Evolutionary conservation across 2,113 vertebrate genomes (phyloP), one percentile per base, ranked within the genome.

Genomic region (Cavia porcellus): DNA sequence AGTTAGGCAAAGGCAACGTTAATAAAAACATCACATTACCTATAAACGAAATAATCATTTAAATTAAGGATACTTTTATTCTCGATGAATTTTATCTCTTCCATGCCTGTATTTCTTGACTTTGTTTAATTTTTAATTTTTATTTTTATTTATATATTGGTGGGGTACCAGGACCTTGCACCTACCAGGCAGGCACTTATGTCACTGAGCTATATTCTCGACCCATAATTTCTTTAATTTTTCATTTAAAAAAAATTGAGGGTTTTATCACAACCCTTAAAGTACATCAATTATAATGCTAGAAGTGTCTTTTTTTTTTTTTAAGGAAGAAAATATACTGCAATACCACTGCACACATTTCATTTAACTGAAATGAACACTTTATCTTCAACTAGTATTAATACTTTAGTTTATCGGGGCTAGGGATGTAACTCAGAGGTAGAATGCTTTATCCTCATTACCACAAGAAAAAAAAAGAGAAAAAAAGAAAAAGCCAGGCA

Each of bases 1-100:
- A 88, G 10, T 80, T 75, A 68, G 35, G 7, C 55, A 89, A 62
- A 0, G 90, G 15, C 45, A 80, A 55, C n/a, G 19, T 45, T 93
- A 95, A 91, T 77, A 62, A 89, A 95, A 85, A 10, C 79, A 35
- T 64, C 24, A 89, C 68, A 79, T 52, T 93, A 90, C 42, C 92
- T 52, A 30, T 55, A 91, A 96, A 90, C n/a, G 45, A 93, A 96
- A 96, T 82, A 30, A 47, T 96, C 25, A 64, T 90, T 79, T 68
- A 83, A 94, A 68, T 61, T 81, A 89, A 80, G 62, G 35, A 80
- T 70, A 86, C 28, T 94, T 82, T 83, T 66, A 92, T 62, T 88
- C 62, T 77, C 80, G 10, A 84, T 84, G 4, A 79, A 90, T 62
- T 93, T 89, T 88, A 95, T 52, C n/a, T 93, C 35, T 86, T 87